Evolutionary conservation across 2,888 invertebrate genomes (phyloP), one percentile per base, ranked within the genome.

Genomic region (Melanchra persicariae): DNA sequence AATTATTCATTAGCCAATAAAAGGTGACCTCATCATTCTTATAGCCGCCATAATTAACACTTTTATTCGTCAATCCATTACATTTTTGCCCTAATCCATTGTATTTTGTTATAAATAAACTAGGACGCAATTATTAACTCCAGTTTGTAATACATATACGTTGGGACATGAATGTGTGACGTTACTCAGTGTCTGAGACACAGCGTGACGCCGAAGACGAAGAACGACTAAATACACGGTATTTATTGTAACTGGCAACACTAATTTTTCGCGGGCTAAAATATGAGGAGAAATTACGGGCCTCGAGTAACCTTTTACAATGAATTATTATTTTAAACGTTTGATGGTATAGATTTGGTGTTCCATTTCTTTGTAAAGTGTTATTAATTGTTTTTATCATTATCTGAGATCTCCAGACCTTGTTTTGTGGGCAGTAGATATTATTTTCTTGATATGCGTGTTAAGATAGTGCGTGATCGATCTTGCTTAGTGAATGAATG

Each of bases 191-290:
- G 83, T 85, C 83, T 17, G 24, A 52, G 22, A 34, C 83, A 3
- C 83, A 85, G 83, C 83, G 66, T 85, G 83, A 79, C 58, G 62
- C 63, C 83, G 17, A 62, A 74, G 77, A 65, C 80, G 52, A 70
- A 62, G 69, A 63, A 63, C 70, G 59, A 74, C 77, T 83, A 82
- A 85, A 85, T 74, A 83, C 67, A 65, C 22, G 30, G 51, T 73
- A 82, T 82, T 85, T 69, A 85, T 76, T 61, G 58, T 68, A 54
- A 57, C 76, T 77, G 70, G 77, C 76, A 73, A 77, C 64, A 82
- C 68, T 43, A 66, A 68, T 85, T 72, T 85, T 79, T 75, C 69
- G 79, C 82, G 70, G 59, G 63, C 7, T 69, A 71, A 74, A 40
- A 30, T 60, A 65, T 59, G 34, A 34, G 22, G 30, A 68, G 79